A percentile compares a stretch with the other conserved stretches of the same genome.
These are phyloP conservation scores for Parus major DNA, from an alignment of 2,113 vertebrate genomes.

Conservation along the genomic window DNA sequence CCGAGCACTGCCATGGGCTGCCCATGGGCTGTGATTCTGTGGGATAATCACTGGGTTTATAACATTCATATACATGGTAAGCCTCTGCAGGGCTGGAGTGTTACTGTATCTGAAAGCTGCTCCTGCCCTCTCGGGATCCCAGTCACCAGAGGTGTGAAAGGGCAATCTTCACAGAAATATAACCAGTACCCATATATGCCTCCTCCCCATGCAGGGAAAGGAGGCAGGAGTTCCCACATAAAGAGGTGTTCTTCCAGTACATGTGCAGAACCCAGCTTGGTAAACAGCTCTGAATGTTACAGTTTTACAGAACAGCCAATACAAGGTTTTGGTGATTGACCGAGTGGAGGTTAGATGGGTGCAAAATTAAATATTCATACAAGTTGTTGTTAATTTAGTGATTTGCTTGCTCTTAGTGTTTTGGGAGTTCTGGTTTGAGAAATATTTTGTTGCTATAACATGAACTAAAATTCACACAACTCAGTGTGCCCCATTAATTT, in stretches of 20 bases:
- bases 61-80: not conserved
- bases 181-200: fast-evolving
- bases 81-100: not conserved
- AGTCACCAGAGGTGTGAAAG: not conserved
- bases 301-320: not conserved
- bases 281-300: not conserved
- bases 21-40: not conserved
- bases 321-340: not conserved
- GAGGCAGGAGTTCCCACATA: not conserved
- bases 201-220: not conserved
- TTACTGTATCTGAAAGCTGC: not conserved
- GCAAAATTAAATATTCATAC: not conserved
- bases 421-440: not conserved
- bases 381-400: not conserved
- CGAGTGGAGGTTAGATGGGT: not conserved
- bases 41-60: not conserved
- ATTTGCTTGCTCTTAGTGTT: not conserved
- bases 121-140: fast-evolving
- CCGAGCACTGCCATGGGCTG: fast-evolving
- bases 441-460: not conserved
- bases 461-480: not conserved
- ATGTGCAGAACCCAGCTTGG: fast-evolving
- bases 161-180: not conserved
- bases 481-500: not conserved
- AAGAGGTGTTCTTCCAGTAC: not conserved